phyloP scores from a whole-genome alignment of 2,113 vertebrate genomes.

The Pituophis catenifer region DNA sequence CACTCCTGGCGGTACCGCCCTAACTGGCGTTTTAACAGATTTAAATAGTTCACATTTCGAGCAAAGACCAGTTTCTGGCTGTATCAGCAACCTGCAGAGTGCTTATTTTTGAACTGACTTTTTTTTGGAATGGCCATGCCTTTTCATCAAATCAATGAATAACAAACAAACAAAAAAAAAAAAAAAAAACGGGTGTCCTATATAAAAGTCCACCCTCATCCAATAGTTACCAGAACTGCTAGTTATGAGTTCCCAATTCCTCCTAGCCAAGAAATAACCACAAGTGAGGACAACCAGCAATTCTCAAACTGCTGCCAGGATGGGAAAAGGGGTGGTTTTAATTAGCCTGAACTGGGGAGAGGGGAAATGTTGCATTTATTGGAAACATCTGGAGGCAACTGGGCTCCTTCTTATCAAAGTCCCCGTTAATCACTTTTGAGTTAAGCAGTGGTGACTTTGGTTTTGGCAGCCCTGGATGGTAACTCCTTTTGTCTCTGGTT shows the following conservation, averaged over 20 bases:
- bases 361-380: slow-evolving; percentile 44
- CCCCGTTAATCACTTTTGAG: slow-evolving; percentile 55
- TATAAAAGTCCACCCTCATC: background rate
- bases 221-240: background rate
- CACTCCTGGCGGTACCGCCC: no score
- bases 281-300: background rate
- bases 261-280: slow-evolving; percentile 13
- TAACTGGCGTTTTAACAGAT: no score
- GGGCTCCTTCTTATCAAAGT: slow-evolving; percentile 56
- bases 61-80: background rate
- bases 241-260: background rate
- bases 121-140: background rate
- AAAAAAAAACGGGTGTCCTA: background rate
- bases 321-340: slow-evolving; percentile 42
- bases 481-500: slow-evolving; percentile 19
- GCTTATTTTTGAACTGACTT: background rate
- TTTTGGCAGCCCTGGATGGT: slow-evolving; percentile 28
- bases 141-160: background rate
- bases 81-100: background rate
- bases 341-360: slow-evolving; percentile 48
- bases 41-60: background rate
- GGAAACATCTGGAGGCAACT: slow-evolving; percentile 61
- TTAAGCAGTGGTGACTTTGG: slow-evolving; percentile 44
- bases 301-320: slow-evolving; percentile 8
- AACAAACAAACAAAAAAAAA: background rate